These are phyloP conservation scores for Osmoderma eremita DNA, from an alignment of 2,888 invertebrate genomes.

Conservation along the genomic window DNA sequence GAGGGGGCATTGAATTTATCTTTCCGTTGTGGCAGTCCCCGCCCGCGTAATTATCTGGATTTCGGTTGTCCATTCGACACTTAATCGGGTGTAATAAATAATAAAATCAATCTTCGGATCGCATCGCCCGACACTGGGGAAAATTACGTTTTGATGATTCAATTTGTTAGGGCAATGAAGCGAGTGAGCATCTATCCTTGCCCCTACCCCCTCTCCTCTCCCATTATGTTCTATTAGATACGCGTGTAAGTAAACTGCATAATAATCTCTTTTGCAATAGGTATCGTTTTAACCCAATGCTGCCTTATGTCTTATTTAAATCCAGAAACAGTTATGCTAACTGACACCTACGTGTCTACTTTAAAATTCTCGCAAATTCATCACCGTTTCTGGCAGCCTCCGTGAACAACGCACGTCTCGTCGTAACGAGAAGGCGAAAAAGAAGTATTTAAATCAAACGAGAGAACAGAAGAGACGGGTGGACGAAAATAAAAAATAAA, in stretches of 20 bases:
- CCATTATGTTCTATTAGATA: no score
- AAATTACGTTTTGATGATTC: constrained; percentile 29
- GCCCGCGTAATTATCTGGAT: constrained; percentile 33
- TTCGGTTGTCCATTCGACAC: constrained; percentile 29
- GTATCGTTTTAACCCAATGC: no score
- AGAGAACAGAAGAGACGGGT: not conserved
- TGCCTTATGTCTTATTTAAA: no score
- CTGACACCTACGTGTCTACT: constrained; percentile 23
- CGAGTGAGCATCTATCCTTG: no score
- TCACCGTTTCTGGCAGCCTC: constrained; percentile 21
- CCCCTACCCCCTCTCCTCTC: no score
- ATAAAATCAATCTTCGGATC: constrained; percentile 35
- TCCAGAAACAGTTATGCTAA: not conserved
- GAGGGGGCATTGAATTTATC: constrained; percentile 23
- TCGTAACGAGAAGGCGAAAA: constrained; percentile 21
- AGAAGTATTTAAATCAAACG: constrained; percentile 5
- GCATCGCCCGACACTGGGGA: constrained; percentile 9
- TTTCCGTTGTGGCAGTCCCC: not conserved
- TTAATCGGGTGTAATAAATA: constrained; percentile 33
- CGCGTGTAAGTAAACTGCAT: no score
- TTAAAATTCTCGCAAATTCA: constrained; percentile 23
- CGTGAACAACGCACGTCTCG: constrained; percentile 6
- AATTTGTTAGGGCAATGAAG: constrained; percentile 3
- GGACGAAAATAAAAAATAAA: constrained; percentile 4
- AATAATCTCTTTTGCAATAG: no score